Percentiles rank a stretch among this genome's conserved stretches.
Evolutionary conservation across 1,140 invertebrate genomes (phyloP).

Genomic region (Tetragonula clypearis): DNA sequence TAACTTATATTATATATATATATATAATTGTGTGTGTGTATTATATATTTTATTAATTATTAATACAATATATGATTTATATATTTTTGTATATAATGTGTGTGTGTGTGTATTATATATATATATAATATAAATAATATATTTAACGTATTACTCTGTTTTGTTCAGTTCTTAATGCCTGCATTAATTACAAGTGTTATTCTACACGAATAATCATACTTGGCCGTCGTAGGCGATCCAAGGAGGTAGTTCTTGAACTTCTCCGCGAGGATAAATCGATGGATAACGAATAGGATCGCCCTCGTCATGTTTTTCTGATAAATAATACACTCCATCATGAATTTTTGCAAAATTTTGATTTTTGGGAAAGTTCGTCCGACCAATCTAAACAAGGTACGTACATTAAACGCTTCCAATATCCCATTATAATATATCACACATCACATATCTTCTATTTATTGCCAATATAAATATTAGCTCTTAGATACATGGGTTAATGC

Average conservation of each 20-base stretch:
- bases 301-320: constrained; percentile 79
- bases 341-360: constrained; percentile 82
- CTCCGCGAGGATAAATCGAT: constrained; percentile 86
- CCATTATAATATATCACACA: background rate
- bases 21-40: too few relatives aligned
- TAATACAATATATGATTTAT: too few relatives aligned
- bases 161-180: background rate
- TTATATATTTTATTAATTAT: too few relatives aligned
- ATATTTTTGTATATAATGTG: too few relatives aligned
- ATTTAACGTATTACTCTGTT: background rate
- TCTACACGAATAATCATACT: constrained; percentile 68
- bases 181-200: background rate
- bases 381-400: constrained; percentile 77
- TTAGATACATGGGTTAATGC: background rate
- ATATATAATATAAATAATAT: background rate
- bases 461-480: background rate
- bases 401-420: background rate
- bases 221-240: constrained; percentile 95
- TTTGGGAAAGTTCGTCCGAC: constrained; percentile 83
- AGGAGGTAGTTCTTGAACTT: constrained; percentile 87
- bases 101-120: too few relatives aligned
- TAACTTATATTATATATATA: too few relatives aligned
- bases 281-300: constrained; percentile 79
- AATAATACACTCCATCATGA: constrained; percentile 81
- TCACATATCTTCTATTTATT: constrained; percentile 8